phyloP scores from a whole-genome alignment of 2,888 invertebrate genomes.

The Eupithecia centaureata region DNA sequence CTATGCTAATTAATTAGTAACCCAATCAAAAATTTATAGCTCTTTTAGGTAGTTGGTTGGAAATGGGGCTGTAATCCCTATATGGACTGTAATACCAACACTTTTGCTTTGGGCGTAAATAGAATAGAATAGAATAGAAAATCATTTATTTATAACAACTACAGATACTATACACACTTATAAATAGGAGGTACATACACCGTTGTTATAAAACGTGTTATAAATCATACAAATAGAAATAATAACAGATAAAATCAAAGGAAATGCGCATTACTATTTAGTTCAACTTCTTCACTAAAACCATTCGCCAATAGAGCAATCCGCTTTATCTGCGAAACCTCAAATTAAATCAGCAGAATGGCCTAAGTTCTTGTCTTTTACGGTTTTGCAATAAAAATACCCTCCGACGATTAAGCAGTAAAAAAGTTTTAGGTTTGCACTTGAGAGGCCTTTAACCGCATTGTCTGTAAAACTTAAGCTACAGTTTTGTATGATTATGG shows the following conservation, averaged over 20 bases:
- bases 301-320: slow-evolving; percentile 36
- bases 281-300: slow-evolving; percentile 10
- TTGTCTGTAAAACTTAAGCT: background rate
- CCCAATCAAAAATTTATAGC: no score
- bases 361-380: slow-evolving; percentile 51
- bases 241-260: background rate
- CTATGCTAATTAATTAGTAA: no score
- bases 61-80: no score
- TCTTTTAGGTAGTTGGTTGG: no score
- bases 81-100: no score
- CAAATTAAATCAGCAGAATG: slow-evolving; percentile 54
- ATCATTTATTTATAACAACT: no score
- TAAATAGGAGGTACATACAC: no score
- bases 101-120: no score
- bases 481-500: background rate
- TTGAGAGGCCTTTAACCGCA: slow-evolving; percentile 18
- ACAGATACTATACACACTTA: no score
- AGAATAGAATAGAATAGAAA: no score
- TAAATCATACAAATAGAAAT: background rate
- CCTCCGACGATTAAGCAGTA: slow-evolving; percentile 48
- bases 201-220: background rate
- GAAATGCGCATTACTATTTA: background rate
- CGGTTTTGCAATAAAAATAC: slow-evolving; percentile 41
- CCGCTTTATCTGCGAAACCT: slow-evolving; percentile 51
- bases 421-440: slow-evolving; percentile 44